A percentile compares a stretch with the other conserved stretches of the same genome.
These are phyloP conservation scores for Manis pentadactyla DNA, from an alignment of 2,797 vertebrate species.

Conservation along the genomic window DNA sequence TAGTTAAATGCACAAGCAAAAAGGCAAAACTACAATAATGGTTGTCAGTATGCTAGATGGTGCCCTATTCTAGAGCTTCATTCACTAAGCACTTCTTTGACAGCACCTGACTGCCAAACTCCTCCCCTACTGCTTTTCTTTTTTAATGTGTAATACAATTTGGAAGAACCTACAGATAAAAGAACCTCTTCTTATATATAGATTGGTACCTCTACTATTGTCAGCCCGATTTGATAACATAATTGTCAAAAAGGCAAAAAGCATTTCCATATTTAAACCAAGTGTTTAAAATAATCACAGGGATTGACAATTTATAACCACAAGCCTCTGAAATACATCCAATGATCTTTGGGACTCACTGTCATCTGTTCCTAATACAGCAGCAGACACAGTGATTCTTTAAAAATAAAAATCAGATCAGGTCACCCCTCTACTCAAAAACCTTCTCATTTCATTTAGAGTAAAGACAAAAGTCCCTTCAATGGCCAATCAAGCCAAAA, in stretches of 20 bases:
- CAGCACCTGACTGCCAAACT: neutral
- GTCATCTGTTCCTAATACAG: neutral
- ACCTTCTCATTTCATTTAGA: neutral
- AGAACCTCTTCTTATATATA: neutral
- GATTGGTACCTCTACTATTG: neutral
- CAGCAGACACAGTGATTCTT: neutral
- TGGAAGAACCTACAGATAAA: neutral
- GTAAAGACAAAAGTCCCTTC: neutral
- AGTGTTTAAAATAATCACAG: neutral
- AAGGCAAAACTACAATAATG: neutral
- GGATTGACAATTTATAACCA: neutral
- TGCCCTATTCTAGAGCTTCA: neutral
- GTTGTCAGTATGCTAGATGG: neutral
- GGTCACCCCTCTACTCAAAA: neutral
- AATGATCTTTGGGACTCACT: neutral
- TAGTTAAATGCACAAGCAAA: neutral
- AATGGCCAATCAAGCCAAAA: neutral
- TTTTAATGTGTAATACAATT: neutral
- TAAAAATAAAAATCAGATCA: constrained; percentile 21
- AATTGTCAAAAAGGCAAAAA: constrained; percentile 11
- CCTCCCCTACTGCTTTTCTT: neutral
- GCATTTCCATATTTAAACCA: constrained; percentile 3
- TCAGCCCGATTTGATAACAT: neutral
- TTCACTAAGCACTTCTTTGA: neutral
- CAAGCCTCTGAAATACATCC: neutral